Evolutionary conservation across 2,113 vertebrate genomes (phyloP).

Genomic region (Mungos mungo): DNA sequence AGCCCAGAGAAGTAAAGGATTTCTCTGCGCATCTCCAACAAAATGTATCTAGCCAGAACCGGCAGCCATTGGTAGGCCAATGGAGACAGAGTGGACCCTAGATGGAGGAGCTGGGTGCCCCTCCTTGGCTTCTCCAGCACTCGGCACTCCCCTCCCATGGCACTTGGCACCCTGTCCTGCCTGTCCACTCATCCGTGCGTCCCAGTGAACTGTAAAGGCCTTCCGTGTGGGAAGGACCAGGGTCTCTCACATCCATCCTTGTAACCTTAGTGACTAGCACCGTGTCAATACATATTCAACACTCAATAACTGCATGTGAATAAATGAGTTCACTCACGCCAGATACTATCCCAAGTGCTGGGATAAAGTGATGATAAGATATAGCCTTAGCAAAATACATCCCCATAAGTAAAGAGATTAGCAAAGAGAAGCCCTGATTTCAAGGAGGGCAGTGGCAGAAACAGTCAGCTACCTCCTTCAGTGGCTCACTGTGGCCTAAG

Average conservation of each 20-base stretch:
- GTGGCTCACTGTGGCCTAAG: too few relatives aligned
- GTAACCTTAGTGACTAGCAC: too few relatives aligned
- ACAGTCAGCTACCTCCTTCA: accelerated
- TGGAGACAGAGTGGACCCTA: not conserved
- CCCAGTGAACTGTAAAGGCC: not conserved
- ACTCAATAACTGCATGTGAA: not conserved
- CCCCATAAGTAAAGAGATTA: not conserved
- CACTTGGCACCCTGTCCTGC: too few relatives aligned
- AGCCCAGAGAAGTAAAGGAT: not conserved
- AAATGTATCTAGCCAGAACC: not conserved
- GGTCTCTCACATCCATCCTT: not conserved
- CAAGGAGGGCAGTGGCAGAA: not conserved
- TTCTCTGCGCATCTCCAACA: not conserved
- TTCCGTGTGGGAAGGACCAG: not conserved
- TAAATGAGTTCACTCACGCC: not conserved
- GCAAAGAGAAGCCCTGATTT: not conserved
- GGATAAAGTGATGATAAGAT: not conserved
- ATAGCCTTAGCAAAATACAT: not conserved
- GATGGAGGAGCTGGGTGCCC: accelerated
- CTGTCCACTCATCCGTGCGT: too few relatives aligned
- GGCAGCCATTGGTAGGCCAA: accelerated
- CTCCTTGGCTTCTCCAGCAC: not conserved
- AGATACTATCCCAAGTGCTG: not conserved
- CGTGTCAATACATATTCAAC: not conserved
- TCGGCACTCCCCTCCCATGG: not conserved